Evolutionary conservation across 2,888 invertebrate species (phyloP).

Genomic region (Aspidiotus rigidus): DNA sequence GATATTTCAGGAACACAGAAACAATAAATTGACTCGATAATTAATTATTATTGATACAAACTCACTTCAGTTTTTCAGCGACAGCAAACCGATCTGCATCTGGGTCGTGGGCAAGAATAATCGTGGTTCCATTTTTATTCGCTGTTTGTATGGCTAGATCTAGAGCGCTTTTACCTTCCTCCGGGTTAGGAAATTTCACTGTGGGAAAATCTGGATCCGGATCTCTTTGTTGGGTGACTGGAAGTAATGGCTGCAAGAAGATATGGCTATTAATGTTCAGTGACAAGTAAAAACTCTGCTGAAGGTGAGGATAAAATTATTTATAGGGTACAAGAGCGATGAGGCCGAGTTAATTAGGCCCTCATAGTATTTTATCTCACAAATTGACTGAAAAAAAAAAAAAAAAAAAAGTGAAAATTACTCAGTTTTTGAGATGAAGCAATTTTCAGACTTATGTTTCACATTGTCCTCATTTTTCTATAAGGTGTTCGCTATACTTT

Average conservation of each 20-base stretch:
- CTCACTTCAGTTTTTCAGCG: constrained; percentile 61
- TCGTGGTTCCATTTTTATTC: constrained; percentile 53
- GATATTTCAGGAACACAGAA: background rate
- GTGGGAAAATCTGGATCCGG: constrained; percentile 97
- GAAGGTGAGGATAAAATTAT: background rate
- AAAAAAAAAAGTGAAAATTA: too few relatives aligned
- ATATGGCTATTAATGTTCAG: background rate
- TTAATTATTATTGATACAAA: too few relatives aligned
- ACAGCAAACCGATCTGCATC: constrained; percentile 94
- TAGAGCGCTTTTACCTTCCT: constrained; percentile 79
- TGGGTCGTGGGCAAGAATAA: constrained; percentile 94
- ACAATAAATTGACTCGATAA: background rate
- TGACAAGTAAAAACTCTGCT: background rate
- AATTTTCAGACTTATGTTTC: too few relatives aligned
- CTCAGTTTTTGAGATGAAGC: too few relatives aligned
- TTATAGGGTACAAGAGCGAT: background rate
- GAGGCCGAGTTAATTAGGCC: too few relatives aligned
- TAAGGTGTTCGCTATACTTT: too few relatives aligned
- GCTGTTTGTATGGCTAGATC: constrained; percentile 70
- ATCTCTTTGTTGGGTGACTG: constrained; percentile 54
- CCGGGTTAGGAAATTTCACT: constrained; percentile 95
- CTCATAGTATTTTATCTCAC: too few relatives aligned
- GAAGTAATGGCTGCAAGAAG: constrained; percentile 33
- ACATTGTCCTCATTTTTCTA: too few relatives aligned
- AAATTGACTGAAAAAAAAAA: too few relatives aligned